Conservation (phyloP, 2,888 invertebrate genomes). For the Oligia strigilis region DNA sequence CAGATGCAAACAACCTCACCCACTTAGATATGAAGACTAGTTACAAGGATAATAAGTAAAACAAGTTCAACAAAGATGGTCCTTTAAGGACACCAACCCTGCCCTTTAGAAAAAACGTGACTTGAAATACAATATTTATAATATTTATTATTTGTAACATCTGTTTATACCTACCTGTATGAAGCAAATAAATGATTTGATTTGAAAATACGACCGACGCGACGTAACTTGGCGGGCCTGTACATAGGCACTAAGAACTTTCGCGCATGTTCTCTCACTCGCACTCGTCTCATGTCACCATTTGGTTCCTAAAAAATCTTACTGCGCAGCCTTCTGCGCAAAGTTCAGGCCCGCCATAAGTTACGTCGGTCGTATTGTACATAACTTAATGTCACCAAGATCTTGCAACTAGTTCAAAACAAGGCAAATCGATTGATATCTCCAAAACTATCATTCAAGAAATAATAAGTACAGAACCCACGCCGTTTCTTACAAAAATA, state of each 20-base stretch:
- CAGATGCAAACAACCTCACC: background rate
- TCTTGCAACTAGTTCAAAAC: background rate
- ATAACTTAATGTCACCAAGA: background rate
- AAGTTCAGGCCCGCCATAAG: too few relatives aligned
- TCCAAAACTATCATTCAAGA: constrained; percentile 4
- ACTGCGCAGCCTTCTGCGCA: too few relatives aligned
- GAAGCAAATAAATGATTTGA: too few relatives aligned
- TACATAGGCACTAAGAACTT: too few relatives aligned
- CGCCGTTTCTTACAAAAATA: background rate
- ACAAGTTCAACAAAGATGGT: constrained; percentile 4
- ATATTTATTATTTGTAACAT: too few relatives aligned
- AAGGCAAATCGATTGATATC: background rate
- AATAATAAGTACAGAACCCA: constrained; percentile 46
- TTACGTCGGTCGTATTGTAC: too few relatives aligned
- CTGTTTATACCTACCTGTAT: too few relatives aligned
- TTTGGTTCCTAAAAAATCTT: too few relatives aligned
- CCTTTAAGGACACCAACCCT: background rate
- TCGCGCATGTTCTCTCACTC: too few relatives aligned
- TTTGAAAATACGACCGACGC: too few relatives aligned
- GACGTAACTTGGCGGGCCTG: too few relatives aligned
- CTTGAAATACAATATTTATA: constrained; percentile 4
- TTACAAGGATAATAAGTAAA: background rate
- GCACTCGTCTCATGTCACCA: too few relatives aligned
- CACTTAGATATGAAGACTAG: background rate
- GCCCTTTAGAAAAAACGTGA: constrained; percentile 28